Base-by-base conservation (phyloP, 2,113 vertebrate species). In the Ailuropoda melanoleuca region DNA sequence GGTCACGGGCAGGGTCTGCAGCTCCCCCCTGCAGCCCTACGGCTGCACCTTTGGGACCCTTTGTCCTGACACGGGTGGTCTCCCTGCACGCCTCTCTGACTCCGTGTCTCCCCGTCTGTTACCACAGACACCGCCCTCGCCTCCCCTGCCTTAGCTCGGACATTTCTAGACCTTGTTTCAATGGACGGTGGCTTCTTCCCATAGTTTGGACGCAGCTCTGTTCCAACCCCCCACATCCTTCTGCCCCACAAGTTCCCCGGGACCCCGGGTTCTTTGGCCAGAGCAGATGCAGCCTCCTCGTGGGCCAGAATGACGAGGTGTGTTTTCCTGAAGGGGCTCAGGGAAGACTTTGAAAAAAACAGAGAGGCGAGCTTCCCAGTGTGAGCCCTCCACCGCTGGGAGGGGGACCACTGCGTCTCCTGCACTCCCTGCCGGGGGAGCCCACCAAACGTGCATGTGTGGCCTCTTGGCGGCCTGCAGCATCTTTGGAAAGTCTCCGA, bases 401-500 rank as follows among this genome's bases (percentile, higher is more conserved):
- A 13, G 21, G 4, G 37, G 31, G 5, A 6, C 34, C n/a, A 0
- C 13, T 6, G 26, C 11, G 5, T 23, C 39, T 74, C 70, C 23
- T 26, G 12, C 19, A 26, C 24, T 18, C 43, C 74, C 74, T 29
- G 14, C 15, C 14, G 0, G 66, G 74, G 15, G 14, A 29, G 9
- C 72, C 70, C 12, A 14, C 34, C 8, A 34, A 9, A 4, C 17
- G 4, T 37, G 66, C 21, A 5, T 14, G 8, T 58, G 56, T 8
- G 15, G 6, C 21, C 50, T 29, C 60, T 7, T 1, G 43, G 29
- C 1, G 1, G 18, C 6, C 8, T 6, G 18, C 9, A 17, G 81
- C 8, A 14, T 23, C 39, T 80, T 10, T 8, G 55, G 53, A 23
- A 53, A 75, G 18, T 37, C 12, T 37, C 15, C 53, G 37, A 68